phyloP scores from a whole-genome alignment of 2,113 vertebrate genomes.

The Monopterus albus region DNA sequence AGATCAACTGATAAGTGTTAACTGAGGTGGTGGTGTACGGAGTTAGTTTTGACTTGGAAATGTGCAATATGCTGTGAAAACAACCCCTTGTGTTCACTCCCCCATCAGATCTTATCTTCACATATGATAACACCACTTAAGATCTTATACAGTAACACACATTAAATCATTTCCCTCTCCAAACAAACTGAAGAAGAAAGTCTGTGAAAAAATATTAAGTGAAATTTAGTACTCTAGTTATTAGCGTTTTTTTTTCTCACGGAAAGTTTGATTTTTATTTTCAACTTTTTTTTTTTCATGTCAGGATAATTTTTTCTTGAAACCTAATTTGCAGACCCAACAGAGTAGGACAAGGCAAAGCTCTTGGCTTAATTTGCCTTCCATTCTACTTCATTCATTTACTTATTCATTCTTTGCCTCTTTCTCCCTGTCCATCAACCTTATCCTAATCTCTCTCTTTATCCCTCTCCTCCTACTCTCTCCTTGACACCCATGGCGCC shows the following conservation, averaged over 20 bases:
- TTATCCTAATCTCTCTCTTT: constrained; percentile 79
- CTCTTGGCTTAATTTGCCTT: constrained; percentile 69
- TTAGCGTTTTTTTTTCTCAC: constrained; percentile 48
- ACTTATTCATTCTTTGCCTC: constrained; percentile 76
- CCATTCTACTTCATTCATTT: constrained; percentile 67
- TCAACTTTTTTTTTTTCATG: constrained; percentile 23
- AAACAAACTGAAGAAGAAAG: constrained; percentile 68
- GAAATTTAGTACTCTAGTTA: constrained; percentile 50
- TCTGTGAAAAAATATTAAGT: constrained; percentile 24
- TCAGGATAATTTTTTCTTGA: constrained; percentile 52
- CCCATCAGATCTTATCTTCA: constrained; percentile 74
- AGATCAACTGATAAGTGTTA: constrained; percentile 71
- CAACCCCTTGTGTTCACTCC: constrained; percentile 67
- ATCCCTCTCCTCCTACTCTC: constrained; percentile 63
- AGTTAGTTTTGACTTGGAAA: constrained; percentile 77
- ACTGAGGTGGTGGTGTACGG: constrained; percentile 54
- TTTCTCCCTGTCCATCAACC: constrained; percentile 79
- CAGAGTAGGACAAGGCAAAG: constrained; percentile 43
- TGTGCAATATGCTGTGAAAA: constrained; percentile 79
- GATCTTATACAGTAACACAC: constrained; percentile 79
- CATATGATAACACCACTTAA: constrained; percentile 80
- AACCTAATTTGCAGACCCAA: constrained; percentile 48
- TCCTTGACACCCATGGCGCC: constrained; percentile 57
- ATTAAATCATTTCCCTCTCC: constrained; percentile 80
- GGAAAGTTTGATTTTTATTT: constrained; percentile 69